Percentiles rank a stretch among this genome's conserved stretches.
These are phyloP conservation scores for Drosophila pectinifera DNA, from an alignment of 1,140 invertebrate genomes.

Conservation along the genomic window DNA sequence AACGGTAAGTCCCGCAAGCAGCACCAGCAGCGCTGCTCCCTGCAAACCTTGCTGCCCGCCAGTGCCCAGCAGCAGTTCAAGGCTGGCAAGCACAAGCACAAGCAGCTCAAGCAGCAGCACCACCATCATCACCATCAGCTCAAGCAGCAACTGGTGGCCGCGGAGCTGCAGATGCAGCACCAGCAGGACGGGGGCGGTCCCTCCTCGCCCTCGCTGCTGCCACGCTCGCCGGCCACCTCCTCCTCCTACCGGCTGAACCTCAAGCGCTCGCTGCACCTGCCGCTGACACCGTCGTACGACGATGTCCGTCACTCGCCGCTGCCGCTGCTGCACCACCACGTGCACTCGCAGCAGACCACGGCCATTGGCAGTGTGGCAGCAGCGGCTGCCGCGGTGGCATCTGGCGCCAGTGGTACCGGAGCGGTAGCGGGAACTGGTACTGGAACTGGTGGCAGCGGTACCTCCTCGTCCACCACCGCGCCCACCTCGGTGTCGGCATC, in stretches of 20 bases:
- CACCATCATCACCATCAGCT: constrained; percentile 63
- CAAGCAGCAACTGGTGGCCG: constrained; percentile 50
- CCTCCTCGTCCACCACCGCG: constrained; percentile 67
- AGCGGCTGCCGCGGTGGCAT: constrained; percentile 34
- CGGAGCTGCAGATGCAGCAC: constrained; percentile 51
- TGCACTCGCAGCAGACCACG: constrained; percentile 69
- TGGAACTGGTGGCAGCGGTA: constrained; percentile 39
- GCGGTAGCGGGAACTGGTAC: constrained; percentile 10
- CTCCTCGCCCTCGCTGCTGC: constrained; percentile 64
- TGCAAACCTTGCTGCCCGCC: constrained; percentile 78
- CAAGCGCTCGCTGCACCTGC: constrained; percentile 79
- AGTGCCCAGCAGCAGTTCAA: constrained; percentile 78
- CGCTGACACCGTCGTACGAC: constrained; percentile 81
- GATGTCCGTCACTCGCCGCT: constrained; percentile 77
- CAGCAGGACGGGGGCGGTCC: constrained; percentile 29
- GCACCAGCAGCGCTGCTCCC: constrained; percentile 80
- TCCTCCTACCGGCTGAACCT: constrained; percentile 78
- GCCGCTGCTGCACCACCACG: constrained; percentile 77
- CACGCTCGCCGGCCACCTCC: constrained; percentile 73
- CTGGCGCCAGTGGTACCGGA: constrained; percentile 25
- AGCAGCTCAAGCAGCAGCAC: constrained; percentile 75
- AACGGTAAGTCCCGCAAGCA: constrained; percentile 84
- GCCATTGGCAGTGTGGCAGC: constrained; percentile 70
- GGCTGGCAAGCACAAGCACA: constrained; percentile 68
- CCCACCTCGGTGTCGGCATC: constrained; percentile 63